Evolutionary conservation across 1,140 invertebrate species (phyloP), one percentile per base, ranked within the genome.

Genomic region (Rhysida immarginata): DNA sequence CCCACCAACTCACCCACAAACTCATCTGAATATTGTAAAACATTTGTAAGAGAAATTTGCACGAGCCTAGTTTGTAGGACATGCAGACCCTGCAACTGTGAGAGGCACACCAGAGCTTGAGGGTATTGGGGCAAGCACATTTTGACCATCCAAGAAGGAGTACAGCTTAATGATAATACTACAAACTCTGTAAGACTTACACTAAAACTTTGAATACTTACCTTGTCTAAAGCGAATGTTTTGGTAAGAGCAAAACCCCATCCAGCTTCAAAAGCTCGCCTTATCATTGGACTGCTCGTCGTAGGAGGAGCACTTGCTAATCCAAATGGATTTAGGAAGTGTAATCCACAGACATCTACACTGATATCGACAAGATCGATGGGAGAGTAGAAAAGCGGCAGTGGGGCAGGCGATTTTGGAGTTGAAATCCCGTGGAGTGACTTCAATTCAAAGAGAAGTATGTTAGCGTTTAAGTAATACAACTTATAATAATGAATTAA

Each of bases 211-310:
- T n/a, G n/a, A n/a, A n/a, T 16, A 0, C 25, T 56, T 70, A 88
- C 87, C 77, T 99, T 97, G 69, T 97, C 87, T 2, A 99, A 71
- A 8, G 81, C 77, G 70, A 93, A 99, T 0, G 96, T 99, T 74
- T 99, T 98, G 0, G 94, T 98, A 1, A 99, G 81, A 52, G 83
- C 87, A 69, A 95, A 99, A 2, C 80, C 87, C 96, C 96, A 99
- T 1, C 96, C 95, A 61, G 89, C 85, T 71, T 96, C 81, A 67
- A 97, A 98, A 20, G 87, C 85, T 60, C 93, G 72, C 8, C 93
- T 71, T 35, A 98, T 96, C 96, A 99, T 99, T 0, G 93, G 80
- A 20, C 85, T 82, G 48, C 84, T 83, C 16, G 95, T 99, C 1
- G 91, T 89, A 0, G 95, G 95, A 16, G 96, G 91, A 0, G 96